A percentile compares a stretch with the other conserved stretches of the same genome.
Conservation (phyloP, 2,888 invertebrate genomes). For the Acanthoscelides obtectus region DNA sequence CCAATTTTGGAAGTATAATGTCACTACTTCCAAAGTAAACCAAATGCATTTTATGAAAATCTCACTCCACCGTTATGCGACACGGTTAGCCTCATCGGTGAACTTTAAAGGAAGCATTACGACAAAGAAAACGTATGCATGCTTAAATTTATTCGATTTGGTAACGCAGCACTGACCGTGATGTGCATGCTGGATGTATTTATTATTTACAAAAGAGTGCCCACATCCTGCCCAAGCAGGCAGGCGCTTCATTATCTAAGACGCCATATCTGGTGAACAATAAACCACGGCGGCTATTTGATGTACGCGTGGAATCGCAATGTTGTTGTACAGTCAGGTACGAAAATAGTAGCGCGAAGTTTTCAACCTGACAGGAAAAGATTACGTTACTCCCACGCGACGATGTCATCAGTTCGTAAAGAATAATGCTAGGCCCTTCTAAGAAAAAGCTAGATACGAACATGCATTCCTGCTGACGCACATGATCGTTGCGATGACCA, state of each 20-base stretch:
- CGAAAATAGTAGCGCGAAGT: no score
- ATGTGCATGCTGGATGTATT: constrained; percentile 10
- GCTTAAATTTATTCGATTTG: neutral
- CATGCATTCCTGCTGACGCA: no score
- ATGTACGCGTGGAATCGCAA: neutral
- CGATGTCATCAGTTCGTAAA: no score
- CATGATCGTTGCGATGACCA: no score
- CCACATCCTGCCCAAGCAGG: constrained; percentile 15
- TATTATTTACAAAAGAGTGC: constrained; percentile 11
- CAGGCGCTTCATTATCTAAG: constrained; percentile 11
- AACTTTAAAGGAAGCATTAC: neutral
- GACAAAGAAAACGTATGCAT: neutral
- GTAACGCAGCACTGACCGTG: neutral
- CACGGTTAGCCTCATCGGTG: neutral
- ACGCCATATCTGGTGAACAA: constrained; percentile 15
- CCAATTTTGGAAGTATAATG: neutral
- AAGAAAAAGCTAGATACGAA: no score
- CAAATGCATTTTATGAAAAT: neutral
- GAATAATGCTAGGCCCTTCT: no score
- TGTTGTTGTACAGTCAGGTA: neutral
- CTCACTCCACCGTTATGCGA: neutral
- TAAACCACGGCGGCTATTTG: constrained; percentile 5
- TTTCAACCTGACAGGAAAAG: no score
- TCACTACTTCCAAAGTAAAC: neutral
- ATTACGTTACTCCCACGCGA: no score